phyloP scores from a whole-genome alignment of 2,113 vertebrate genomes.

The Fukomys damarensis region DNA sequence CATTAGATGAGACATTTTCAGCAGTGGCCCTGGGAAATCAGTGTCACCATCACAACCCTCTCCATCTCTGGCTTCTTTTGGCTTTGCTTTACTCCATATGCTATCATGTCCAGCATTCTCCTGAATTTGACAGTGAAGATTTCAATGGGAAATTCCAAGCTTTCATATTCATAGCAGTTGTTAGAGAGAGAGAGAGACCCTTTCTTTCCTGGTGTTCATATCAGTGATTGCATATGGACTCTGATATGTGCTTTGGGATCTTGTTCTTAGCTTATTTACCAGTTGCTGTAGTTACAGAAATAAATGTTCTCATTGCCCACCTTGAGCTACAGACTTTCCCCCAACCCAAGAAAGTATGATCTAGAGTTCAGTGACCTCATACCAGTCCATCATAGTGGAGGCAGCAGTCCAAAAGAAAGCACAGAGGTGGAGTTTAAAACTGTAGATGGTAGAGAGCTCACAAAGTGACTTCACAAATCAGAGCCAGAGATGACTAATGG shows the following conservation, averaged over 20 bases:
- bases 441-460: background rate
- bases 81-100: background rate
- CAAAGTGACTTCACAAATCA: background rate
- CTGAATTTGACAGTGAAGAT: background rate
- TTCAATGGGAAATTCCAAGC: background rate
- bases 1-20: background rate
- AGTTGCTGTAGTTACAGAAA: background rate
- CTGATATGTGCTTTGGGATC: background rate
- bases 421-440: background rate
- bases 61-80: background rate
- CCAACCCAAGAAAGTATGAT: background rate
- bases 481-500: background rate
- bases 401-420: background rate
- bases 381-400: background rate
- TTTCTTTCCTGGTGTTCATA: background rate
- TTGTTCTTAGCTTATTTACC: background rate
- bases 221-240: background rate
- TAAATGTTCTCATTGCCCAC: background rate
- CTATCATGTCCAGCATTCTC: background rate
- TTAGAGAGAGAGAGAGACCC: background rate
- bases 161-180: background rate
- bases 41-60: background rate
- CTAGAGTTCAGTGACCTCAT: background rate
- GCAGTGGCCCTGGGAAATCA: background rate
- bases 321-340: background rate